Evolutionary conservation across 2,888 invertebrate species (phyloP).

Genomic region (Zonitis immaculata): DNA sequence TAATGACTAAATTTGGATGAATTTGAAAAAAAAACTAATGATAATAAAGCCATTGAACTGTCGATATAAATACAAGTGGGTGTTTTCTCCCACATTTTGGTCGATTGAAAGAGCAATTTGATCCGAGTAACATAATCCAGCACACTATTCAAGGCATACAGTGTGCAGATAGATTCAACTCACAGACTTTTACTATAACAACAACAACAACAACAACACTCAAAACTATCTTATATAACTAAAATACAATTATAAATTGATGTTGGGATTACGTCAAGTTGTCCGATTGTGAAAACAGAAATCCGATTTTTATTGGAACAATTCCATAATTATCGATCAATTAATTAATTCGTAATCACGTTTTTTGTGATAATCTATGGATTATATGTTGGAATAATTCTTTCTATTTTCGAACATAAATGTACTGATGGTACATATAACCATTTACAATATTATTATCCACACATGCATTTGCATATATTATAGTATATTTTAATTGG

Average conservation of each 20-base stretch:
- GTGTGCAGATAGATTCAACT: constrained; percentile 5
- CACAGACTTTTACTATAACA: background rate
- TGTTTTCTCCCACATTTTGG: constrained; percentile 25
- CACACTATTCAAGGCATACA: constrained; percentile 15
- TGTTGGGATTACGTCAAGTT: constrained; percentile 12
- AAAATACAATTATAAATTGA: constrained; percentile 8
- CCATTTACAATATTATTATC: background rate
- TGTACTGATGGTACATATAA: background rate
- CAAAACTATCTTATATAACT: no score
- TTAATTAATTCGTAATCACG: background rate
- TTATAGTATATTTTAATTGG: constrained; percentile 3
- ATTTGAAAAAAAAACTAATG: no score
- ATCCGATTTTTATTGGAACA: no score
- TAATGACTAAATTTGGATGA: background rate
- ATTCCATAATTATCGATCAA: background rate
- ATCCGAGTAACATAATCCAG: constrained; percentile 24
- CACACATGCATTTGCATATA: constrained; percentile 14
- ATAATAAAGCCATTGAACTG: constrained; percentile 29
- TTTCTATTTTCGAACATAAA: background rate
- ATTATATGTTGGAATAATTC: background rate
- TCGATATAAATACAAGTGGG: constrained; percentile 20
- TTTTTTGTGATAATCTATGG: background rate
- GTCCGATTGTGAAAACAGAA: constrained; percentile 11
- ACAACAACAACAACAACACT: no score
- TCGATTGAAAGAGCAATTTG: constrained; percentile 25